Evolutionary conservation across 2,888 invertebrate species (phyloP).

Genomic region (Monopis laevigella): DNA sequence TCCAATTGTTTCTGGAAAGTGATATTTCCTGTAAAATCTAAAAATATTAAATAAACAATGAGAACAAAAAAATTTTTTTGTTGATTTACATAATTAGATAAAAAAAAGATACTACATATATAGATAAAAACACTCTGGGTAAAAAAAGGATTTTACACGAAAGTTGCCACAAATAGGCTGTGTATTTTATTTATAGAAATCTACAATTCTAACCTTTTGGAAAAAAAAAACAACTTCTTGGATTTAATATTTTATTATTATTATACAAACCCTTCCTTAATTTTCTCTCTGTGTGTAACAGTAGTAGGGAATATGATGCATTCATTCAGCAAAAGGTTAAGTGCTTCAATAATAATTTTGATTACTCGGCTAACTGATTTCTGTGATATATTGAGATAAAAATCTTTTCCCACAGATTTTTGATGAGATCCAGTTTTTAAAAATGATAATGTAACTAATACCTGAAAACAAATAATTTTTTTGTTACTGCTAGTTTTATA

Average conservation of each 20-base stretch:
- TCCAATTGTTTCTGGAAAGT: constrained; percentile 41
- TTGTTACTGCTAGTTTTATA: no score
- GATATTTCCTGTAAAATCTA: constrained; percentile 40
- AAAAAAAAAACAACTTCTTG: not conserved
- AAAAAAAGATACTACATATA: no score
- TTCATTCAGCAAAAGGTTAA: constrained; percentile 32
- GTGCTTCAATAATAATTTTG: constrained; percentile 35
- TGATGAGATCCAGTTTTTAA: constrained; percentile 37
- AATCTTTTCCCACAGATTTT: constrained; percentile 36
- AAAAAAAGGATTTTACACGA: no score
- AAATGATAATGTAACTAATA: constrained; percentile 36
- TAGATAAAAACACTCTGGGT: no score
- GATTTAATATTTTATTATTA: not conserved
- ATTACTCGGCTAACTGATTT: constrained; percentile 40
- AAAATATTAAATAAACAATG: no score
- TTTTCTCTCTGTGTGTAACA: constrained; percentile 28
- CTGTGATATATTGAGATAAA: constrained; percentile 36
- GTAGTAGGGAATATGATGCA: constrained; percentile 34
- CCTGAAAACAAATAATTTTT: constrained; percentile 22
- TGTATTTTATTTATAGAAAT: not conserved
- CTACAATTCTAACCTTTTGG: not conserved
- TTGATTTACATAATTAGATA: no score
- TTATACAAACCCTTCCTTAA: constrained; percentile 34
- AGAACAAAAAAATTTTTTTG: no score
- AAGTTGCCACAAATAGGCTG: not conserved